phyloP scores from a whole-genome alignment of 2,888 invertebrate species.

The Rapana venosa region DNA sequence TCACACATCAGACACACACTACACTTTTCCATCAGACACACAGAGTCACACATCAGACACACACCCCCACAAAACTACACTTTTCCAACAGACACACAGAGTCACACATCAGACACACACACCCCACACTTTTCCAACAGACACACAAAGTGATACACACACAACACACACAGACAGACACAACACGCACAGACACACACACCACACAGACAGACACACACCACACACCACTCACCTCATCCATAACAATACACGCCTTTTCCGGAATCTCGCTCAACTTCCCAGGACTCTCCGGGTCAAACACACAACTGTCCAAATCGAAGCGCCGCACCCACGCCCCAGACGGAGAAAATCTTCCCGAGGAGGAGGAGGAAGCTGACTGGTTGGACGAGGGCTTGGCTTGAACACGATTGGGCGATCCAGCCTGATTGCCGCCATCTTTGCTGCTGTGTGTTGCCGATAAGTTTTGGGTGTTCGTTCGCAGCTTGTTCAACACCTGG shows the following conservation, averaged over 20 bases:
- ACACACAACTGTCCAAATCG: background rate
- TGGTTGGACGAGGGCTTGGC: background rate
- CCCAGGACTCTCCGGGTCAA: background rate
- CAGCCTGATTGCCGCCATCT: background rate
- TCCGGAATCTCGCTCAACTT: constrained; percentile 30
- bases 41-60: too few species aligned
- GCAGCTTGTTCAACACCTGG: too few species aligned
- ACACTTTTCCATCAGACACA: too few species aligned
- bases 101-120: too few species aligned
- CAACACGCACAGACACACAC: too few species aligned
- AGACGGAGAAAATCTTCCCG: background rate
- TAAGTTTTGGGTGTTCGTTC: too few species aligned
- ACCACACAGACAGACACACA: background rate
- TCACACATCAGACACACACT: too few species aligned
- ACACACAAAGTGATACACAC: too few species aligned
- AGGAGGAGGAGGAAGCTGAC: background rate
- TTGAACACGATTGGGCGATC: background rate
- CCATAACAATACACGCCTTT: constrained; percentile 14
- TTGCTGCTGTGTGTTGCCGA: background rate
- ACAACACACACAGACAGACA: too few species aligned
- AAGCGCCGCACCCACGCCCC: background rate
- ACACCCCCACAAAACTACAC: too few species aligned
- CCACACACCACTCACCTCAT: constrained; percentile 12
- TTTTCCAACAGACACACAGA: too few species aligned
- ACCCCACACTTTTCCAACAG: too few species aligned